These are phyloP conservation scores for Corvus hawaiiensis DNA, from an alignment of 2,113 vertebrate genomes.

Conservation along the genomic window DNA sequence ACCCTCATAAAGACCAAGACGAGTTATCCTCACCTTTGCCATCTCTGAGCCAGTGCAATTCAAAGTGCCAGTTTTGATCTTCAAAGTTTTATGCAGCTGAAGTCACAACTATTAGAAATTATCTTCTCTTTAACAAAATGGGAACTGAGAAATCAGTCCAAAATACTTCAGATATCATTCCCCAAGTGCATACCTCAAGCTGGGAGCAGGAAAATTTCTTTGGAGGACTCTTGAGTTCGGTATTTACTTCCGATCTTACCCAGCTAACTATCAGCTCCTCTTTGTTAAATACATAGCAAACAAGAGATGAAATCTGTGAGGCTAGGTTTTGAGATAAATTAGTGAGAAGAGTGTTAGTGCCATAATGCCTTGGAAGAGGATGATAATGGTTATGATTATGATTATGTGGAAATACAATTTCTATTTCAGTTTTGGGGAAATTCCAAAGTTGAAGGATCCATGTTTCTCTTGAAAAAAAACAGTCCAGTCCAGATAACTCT, in stretches of 20 bases:
- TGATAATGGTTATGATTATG: neutral
- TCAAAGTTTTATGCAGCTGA: neutral
- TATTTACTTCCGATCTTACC: slow-evolving; percentile 18
- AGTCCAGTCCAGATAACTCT: neutral
- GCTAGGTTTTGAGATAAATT: neutral
- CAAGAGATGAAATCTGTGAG: neutral
- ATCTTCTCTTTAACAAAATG: neutral
- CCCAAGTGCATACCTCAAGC: neutral
- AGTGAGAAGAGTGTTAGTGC: neutral
- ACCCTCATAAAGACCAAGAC: neutral
- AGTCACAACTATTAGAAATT: neutral
- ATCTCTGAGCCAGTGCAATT: neutral
- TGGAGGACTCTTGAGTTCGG: neutral
- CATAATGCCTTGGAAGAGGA: neutral
- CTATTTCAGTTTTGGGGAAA: neutral
- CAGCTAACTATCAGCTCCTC: neutral
- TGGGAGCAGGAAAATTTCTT: neutral
- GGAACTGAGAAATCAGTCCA: neutral
- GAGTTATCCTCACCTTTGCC: neutral
- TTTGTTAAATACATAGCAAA: neutral
- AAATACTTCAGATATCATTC: neutral
- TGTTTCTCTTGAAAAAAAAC: neutral
- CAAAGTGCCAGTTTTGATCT: neutral
- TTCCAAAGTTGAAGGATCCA: neutral
- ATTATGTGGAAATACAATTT: neutral